A percentile compares a stretch with the other conserved stretches of the same genome.
Conservation (phyloP, 2,113 vertebrate genomes). For the Python bivittatus region DNA sequence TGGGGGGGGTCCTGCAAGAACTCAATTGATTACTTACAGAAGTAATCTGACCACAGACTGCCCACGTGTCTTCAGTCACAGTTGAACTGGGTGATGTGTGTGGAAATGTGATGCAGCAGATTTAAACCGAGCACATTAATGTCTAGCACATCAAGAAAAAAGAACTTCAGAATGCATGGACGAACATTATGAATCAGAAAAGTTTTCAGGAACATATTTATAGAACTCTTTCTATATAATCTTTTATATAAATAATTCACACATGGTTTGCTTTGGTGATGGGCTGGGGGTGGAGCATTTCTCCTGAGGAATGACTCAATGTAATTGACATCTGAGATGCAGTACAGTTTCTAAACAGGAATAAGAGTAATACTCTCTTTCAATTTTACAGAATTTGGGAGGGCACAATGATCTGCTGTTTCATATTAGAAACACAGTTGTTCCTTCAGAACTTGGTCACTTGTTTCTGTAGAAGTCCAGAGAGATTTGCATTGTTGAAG, state of each 20-base stretch:
- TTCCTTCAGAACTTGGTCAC: accelerated
- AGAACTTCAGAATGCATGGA: background rate
- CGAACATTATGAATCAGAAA: background rate
- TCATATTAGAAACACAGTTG: background rate
- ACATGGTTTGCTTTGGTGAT: background rate
- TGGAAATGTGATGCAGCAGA: background rate
- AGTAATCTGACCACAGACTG: background rate
- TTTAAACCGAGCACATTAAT: background rate
- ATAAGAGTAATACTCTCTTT: background rate
- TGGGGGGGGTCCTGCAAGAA: background rate
- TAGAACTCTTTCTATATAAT: background rate
- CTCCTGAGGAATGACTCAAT: constrained; percentile 5
- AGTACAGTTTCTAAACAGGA: constrained; percentile 17
- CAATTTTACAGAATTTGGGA: constrained; percentile 1
- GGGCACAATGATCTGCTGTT: background rate
- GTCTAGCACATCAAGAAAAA: constrained; percentile 28
- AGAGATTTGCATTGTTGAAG: background rate
- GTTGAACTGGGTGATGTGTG: background rate
- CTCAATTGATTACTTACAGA: background rate
- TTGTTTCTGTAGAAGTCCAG: background rate
- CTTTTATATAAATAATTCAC: constrained; percentile 30
- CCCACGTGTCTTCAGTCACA: background rate
- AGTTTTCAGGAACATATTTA: constrained; percentile 26
- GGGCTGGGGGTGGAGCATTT: background rate
- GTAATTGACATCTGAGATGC: background rate